These are phyloP conservation scores for Brachypalpus laphriformis DNA, from an alignment of 2,888 invertebrate genomes.

Conservation along the genomic window DNA sequence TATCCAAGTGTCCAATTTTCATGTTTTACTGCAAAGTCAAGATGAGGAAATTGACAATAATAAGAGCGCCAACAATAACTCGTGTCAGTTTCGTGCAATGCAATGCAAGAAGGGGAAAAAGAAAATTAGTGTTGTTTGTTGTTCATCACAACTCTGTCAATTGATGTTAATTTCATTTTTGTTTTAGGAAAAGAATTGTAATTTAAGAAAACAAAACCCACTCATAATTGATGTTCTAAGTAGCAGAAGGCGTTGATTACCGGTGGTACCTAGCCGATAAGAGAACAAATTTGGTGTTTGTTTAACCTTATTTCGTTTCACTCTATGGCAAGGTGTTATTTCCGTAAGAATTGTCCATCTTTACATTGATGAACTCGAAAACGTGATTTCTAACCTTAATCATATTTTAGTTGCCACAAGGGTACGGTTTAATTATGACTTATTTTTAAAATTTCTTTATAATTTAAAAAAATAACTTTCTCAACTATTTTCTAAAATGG, in stretches of 20 bases:
- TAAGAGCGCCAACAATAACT: background rate
- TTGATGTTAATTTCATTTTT: background rate
- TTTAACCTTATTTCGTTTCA: background rate
- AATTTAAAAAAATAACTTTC: too few relatives aligned
- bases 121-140: background rate
- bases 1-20: conserved; percentile 10
- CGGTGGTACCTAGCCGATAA: background rate
- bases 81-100: background rate
- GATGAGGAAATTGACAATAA: conserved; percentile 25
- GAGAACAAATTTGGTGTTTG: background rate
- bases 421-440: too few relatives aligned
- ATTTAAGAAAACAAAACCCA: background rate
- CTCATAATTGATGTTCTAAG: background rate
- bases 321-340: background rate
- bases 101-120: background rate
- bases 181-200: background rate
- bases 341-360: too few relatives aligned
- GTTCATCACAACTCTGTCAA: background rate
- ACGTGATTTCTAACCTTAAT: too few relatives aligned
- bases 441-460: too few relatives aligned
- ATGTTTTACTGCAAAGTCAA: background rate
- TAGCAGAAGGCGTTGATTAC: background rate
- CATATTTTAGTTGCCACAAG: too few relatives aligned
- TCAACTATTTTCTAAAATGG: too few relatives aligned
- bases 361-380: too few relatives aligned